These are phyloP conservation scores for Rousettus leschenaultii DNA, from an alignment of 2,113 vertebrate species.

Conservation along the genomic window DNA sequence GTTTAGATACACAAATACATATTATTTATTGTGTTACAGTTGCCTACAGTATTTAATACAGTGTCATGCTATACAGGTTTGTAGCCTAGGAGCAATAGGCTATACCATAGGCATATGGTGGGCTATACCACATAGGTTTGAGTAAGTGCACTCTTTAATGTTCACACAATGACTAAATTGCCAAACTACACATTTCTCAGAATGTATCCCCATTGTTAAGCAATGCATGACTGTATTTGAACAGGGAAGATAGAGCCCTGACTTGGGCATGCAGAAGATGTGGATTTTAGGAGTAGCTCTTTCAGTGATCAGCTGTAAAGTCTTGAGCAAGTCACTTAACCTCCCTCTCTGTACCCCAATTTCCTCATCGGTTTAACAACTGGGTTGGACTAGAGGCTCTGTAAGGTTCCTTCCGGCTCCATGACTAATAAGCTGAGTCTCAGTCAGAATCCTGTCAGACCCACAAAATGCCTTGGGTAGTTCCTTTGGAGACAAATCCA, in stretches of 20 bases:
- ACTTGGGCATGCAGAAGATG: neutral
- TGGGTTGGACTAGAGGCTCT: neutral
- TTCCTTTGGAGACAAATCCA: neutral
- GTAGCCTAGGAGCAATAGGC: neutral
- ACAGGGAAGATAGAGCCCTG: neutral
- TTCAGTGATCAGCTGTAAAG: neutral
- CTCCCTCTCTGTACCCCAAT: neutral
- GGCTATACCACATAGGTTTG: neutral
- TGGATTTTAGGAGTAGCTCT: slow-evolving; percentile 14
- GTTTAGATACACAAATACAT: neutral
- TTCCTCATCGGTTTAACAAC: neutral
- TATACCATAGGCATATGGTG: neutral
- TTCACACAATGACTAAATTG: neutral
- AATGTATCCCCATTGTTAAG: neutral
- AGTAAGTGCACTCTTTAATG: neutral
- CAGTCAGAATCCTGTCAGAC: neutral
- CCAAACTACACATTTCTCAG: neutral
- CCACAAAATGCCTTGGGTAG: neutral
- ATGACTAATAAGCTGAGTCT: neutral
- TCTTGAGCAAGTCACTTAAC: slow-evolving; percentile 15
- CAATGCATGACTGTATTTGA: neutral
- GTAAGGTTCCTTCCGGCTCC: neutral
- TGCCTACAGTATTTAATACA: neutral
- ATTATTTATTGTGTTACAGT: neutral
- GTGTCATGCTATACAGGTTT: neutral